Evolutionary conservation across 1,140 invertebrate species (phyloP), one percentile per base, ranked within the genome.

Genomic region (Nilaparvata lugens): DNA sequence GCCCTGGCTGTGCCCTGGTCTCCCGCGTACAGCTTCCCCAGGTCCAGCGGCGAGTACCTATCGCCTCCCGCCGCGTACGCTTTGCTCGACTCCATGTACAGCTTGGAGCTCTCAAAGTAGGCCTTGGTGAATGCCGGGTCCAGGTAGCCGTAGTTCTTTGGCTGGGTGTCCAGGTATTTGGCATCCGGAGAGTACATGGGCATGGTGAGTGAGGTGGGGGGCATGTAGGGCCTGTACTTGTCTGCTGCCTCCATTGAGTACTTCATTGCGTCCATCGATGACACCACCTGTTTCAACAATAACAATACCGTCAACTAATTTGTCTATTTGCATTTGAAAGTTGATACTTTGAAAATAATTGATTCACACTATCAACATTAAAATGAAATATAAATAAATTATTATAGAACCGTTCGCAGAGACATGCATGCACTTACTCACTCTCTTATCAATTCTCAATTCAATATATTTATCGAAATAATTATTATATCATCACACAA

Each of bases 231-330:
- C 35, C 85, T 78, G 71, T 87, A 88, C 62, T 88, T 88, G 60
- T 87, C 86, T 0, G 83, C 82, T 0, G 83, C 82, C 63, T 87
- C 85, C 75, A 87, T 82, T 5, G 85, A 84, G 69, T 88, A 87
- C 69, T 87, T 87, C 82, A 87, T 86, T 2, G 83, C 81, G 66
- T 88, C 86, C 84, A 88, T 86, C 51, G 85, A 81, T 55, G 81
- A 83, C 1, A 84, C 83, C 53, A 87, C 80, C 85, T 87, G 78
- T 0, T 69, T 11, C 31, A 35, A 9, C 31, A 35, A 35, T 11
- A 35, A 35, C 3, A 35, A 35, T 9, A 35, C 31, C 9, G 31
- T 35, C 31, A 35, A 35, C 31, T 11, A 4, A 35, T n/a, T n/a
- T n/a, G n/a, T n/a, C n/a, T n/a, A n/a, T n/a, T n/a, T n/a, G n/a